Evolutionary conservation across 2,113 vertebrate genomes (phyloP), one percentile per base, ranked within the genome.

Genomic region (Dinomys branickii): DNA sequence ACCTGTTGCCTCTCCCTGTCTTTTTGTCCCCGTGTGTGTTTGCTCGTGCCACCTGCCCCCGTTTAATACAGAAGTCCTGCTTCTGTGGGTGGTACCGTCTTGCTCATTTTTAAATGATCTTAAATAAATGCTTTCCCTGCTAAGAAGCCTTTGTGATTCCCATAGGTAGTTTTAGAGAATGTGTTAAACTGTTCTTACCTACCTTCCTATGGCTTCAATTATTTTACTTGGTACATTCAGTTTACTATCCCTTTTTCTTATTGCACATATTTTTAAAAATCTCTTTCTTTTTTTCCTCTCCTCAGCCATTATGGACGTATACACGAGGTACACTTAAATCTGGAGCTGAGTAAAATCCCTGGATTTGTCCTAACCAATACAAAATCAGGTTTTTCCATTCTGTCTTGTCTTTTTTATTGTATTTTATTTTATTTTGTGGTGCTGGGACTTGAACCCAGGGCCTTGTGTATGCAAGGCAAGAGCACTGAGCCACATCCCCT

Each of bases 101-200:
- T 38, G 19, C n/a, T 38, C 67, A 20, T 71, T 67, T 71, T 20
- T 71, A 38, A 38, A 69, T 44, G 26, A 83, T 69, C 44, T 47
- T 78, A 94, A 94, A 87, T 91, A 78, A 93, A 86, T 41, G n/a
- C 44, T 28, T 14, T n/a, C 30, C 19, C 28, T 12, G 94, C 73
- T 75, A 90, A 67, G 73, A 94, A 93, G 65, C 14, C 65, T 94
- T 94, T 28, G 86, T 67, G 89, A 77, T 35, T 82, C 54, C n/a
- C 20, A 38, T 1, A 63, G 14, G 38, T 47, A 41, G 41, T 86
- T 90, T 77, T 93, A 96, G n/a, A n/a, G 1, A 4, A 2, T 63
- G 30, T 2, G 2, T 94, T 61, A 75, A 50, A 61, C 19, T 41
- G 67, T 22, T 83, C 28, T 30, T 77, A 54, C 33, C 30, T 73